Evolutionary conservation across 2,888 invertebrate genomes (phyloP).

Genomic region (Caenorhabditis panamensis): DNA sequence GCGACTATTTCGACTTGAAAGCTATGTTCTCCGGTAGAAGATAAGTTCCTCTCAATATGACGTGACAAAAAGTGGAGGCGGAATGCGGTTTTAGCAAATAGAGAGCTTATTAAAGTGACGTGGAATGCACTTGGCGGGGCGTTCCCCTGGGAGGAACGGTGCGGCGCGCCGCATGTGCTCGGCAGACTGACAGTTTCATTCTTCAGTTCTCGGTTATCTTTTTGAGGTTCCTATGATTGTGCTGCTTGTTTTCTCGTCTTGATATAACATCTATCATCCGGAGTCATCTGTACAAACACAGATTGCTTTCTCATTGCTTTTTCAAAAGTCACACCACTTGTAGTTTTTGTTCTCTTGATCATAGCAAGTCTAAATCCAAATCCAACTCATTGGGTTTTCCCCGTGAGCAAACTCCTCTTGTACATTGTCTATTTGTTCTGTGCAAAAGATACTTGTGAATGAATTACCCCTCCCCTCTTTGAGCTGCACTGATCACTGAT

Average conservation of each 20-base stretch:
- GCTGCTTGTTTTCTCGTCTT: background rate
- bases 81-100: constrained; percentile 34
- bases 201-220: too few relatives aligned
- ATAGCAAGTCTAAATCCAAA: too few relatives aligned
- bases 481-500: constrained; percentile 21
- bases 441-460: constrained; percentile 59
- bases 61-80: constrained; percentile 26
- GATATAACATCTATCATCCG: constrained; percentile 9
- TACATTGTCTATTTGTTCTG: constrained; percentile 30
- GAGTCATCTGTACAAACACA: constrained; percentile 33
- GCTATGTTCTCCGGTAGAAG: too few relatives aligned
- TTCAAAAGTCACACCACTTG: constrained; percentile 39
- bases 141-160: constrained; percentile 1
- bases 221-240: background rate
- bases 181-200: too few relatives aligned
- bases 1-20: too few relatives aligned
- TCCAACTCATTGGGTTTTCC: too few relatives aligned
- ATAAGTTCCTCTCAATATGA: background rate
- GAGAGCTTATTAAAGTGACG: constrained; percentile 27
- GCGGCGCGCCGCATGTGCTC: too few relatives aligned
- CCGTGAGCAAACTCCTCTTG: constrained; percentile 19
- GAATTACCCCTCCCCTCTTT: constrained; percentile 29
- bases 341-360: constrained; percentile 33
- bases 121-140: constrained; percentile 5
- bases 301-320: background rate